Percentiles rank a stretch among this genome's conserved stretches.
phyloP scores from a whole-genome alignment of 2,113 vertebrate species.

The Seriola dumerili region DNA sequence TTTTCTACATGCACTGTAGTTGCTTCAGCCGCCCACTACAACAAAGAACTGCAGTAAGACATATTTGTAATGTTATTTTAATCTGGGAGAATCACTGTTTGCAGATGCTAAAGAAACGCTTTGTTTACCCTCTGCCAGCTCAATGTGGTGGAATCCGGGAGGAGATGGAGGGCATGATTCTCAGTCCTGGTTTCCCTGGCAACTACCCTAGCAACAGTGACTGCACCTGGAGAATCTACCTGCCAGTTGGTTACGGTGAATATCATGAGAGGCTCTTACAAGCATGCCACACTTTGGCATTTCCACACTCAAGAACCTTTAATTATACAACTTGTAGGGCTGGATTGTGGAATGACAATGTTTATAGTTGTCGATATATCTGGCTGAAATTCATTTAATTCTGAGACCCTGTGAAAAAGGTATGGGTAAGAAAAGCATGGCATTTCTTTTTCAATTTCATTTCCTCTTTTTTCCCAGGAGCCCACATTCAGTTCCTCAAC shows the following conservation, averaged over 20 bases:
- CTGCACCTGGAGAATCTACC: slow-evolving; percentile 95
- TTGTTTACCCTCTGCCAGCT: slow-evolving; percentile 80
- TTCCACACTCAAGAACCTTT: slow-evolving; percentile 18
- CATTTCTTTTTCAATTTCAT: background rate
- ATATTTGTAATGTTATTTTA: background rate
- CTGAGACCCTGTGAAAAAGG: background rate
- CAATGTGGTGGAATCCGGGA: slow-evolving; percentile 94
- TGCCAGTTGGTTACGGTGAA: slow-evolving; percentile 97
- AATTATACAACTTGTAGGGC: slow-evolving; percentile 6
- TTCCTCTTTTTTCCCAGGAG: slow-evolving; percentile 82
- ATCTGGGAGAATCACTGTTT: slow-evolving; percentile 18
- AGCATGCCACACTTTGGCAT: background rate
- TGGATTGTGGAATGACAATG: background rate
- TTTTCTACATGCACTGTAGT: background rate
- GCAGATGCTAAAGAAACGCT: slow-evolving; percentile 37
- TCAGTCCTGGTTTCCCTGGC: slow-evolving; percentile 98
- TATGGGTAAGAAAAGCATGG: background rate
- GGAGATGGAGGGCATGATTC: slow-evolving; percentile 96
- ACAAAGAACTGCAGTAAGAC: background rate
- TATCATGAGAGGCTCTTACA: slow-evolving; percentile 9
- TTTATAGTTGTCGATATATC: background rate
- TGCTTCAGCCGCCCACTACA: background rate
- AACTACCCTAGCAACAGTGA: slow-evolving; percentile 99
- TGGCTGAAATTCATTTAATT: background rate
- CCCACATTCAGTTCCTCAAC: slow-evolving; percentile 96